A percentile compares a stretch with the other conserved stretches of the same genome.
Conservation (phyloP, 2,888 invertebrate genomes). For the Homarus gammarus region DNA sequence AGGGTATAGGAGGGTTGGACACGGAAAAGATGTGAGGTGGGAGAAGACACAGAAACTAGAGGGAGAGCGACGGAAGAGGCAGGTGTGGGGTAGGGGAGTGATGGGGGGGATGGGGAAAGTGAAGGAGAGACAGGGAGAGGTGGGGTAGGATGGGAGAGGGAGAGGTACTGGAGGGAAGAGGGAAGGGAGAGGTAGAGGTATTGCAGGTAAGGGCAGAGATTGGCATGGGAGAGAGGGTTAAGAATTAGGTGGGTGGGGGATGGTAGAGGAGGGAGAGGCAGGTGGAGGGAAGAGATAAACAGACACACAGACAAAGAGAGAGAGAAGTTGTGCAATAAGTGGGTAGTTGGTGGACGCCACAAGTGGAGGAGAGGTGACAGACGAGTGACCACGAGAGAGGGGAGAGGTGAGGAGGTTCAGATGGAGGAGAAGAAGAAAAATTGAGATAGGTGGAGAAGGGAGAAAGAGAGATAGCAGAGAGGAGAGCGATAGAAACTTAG, state of each 20-base stretch:
- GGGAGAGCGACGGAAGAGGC: too few species aligned
- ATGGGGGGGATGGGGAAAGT: too few species aligned
- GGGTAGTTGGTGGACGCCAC: not conserved
- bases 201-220: too few species aligned
- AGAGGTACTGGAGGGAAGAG: too few species aligned
- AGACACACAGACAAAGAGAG: not conserved
- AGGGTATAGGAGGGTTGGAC: not conserved
- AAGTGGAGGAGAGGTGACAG: not conserved
- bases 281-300: too few species aligned
- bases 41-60: too few species aligned
- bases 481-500: not conserved
- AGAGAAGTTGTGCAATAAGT: not conserved
- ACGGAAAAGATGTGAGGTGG: too few species aligned
- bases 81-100: not conserved
- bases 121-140: too few species aligned
- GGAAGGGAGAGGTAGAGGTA: not conserved
- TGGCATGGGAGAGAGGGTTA: not conserved
- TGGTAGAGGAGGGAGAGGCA: not conserved
- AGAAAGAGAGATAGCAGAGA: not conserved
- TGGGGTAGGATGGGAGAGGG: too few species aligned
- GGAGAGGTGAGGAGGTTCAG: not conserved
- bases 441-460: not conserved
- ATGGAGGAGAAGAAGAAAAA: constrained; percentile 6
- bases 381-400: not conserved
- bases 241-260: not conserved